These are phyloP conservation scores for Aselliscus stoliczkanus DNA, from an alignment of 2,797 vertebrate species.

Conservation along the genomic window DNA sequence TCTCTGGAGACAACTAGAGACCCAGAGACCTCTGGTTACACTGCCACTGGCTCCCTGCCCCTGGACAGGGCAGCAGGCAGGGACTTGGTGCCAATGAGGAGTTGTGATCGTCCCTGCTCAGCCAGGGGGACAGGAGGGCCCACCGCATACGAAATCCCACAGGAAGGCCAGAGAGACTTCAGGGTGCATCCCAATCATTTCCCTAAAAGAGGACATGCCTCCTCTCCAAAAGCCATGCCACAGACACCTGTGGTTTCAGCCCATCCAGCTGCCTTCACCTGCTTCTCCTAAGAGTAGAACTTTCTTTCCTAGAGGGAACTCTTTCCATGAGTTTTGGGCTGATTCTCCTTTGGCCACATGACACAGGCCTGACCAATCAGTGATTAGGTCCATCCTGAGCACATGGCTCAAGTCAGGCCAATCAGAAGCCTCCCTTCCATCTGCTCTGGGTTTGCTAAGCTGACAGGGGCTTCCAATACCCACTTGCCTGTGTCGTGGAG, in stretches of 20 bases:
- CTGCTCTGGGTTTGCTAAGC: not conserved
- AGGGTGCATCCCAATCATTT: not conserved
- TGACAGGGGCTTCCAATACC: not conserved
- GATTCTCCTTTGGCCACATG: not conserved
- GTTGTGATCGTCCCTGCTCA: not conserved
- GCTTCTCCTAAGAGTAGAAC: not conserved
- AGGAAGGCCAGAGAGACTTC: not conserved
- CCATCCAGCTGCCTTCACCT: too few relatives aligned
- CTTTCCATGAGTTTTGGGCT: not conserved
- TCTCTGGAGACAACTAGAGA: conserved; percentile 53
- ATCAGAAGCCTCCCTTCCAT: not conserved
- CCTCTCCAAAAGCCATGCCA: not conserved
- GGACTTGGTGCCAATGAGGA: not conserved
- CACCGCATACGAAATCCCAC: not conserved
- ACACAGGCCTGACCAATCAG: not conserved
- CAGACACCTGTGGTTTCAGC: not conserved
- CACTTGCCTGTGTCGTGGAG: not conserved
- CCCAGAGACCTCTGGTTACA: conserved; percentile 2
- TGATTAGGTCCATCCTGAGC: not conserved
- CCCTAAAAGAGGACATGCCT: not conserved
- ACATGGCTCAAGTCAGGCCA: not conserved
- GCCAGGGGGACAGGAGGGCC: not conserved
- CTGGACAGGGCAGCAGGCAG: not conserved
- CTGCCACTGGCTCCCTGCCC: not conserved
- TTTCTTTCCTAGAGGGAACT: not conserved